These are phyloP conservation scores for Myathropa florea DNA, from an alignment of 2,888 invertebrate genomes.

Conservation along the genomic window DNA sequence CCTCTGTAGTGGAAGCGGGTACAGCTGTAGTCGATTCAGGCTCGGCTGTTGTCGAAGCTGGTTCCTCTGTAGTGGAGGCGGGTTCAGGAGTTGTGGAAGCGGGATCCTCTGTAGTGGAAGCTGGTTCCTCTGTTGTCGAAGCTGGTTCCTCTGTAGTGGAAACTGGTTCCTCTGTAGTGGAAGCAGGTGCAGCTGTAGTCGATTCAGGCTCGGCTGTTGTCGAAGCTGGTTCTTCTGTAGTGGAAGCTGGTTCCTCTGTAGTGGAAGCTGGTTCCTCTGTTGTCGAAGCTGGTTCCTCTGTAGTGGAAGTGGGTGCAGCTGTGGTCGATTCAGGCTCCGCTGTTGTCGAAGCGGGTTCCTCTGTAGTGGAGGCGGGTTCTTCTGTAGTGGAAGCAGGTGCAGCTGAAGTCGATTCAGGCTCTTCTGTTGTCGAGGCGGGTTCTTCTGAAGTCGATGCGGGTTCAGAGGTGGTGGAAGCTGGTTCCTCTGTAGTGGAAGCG, in stretches of 20 bases:
- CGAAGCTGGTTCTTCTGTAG: background rate
- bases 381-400: background rate
- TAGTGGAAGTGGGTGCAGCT: background rate
- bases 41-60: background rate
- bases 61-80: background rate
- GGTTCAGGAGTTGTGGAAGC: background rate
- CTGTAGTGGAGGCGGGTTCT: slow-evolving; percentile 8
- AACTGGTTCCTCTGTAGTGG: background rate
- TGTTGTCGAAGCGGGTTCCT: background rate
- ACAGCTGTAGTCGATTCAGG: background rate
- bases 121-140: background rate
- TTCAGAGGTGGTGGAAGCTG: slow-evolving; percentile 4
- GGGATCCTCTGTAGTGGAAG: background rate
- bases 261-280: background rate
- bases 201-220: slow-evolving; percentile 6
- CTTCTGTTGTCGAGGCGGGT: background rate
- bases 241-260: background rate
- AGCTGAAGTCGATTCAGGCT: background rate
- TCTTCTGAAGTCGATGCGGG: background rate
- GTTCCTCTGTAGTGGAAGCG: background rate
- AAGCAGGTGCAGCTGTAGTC: background rate
- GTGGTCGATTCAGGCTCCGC: background rate
- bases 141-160: background rate
- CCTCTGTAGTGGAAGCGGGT: background rate
- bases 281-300: background rate